A percentile compares a stretch with the other conserved stretches of the same genome.
phyloP scores from a whole-genome alignment of 1,140 invertebrate genomes.

The Drosophila tropicalis region DNA sequence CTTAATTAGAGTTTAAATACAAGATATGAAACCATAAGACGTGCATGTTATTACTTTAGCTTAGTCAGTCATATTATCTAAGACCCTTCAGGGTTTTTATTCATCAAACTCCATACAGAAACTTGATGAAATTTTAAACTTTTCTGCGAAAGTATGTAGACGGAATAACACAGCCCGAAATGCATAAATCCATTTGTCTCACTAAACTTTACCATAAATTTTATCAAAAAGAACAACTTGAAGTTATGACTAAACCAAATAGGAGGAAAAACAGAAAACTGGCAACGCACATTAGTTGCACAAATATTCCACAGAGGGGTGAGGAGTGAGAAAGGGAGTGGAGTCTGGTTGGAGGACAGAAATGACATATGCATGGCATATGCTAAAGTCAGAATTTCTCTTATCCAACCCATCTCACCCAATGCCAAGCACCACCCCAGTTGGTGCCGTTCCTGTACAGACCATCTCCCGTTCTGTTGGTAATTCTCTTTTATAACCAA shows the following conservation, averaged over 20 bases:
- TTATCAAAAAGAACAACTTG: slow-evolving; percentile 14
- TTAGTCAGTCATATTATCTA: too few species aligned
- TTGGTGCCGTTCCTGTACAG: not conserved
- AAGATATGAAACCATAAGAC: too few species aligned
- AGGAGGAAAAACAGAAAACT: slow-evolving; percentile 18
- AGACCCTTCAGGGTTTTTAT: too few species aligned
- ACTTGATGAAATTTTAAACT: not conserved
- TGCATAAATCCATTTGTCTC: slow-evolving; percentile 7
- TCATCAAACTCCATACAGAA: not conserved
- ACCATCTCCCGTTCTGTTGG: not conserved
- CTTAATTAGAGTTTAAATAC: too few species aligned
- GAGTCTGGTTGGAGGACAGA: slow-evolving; percentile 16
- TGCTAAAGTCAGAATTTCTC: slow-evolving; percentile 34
- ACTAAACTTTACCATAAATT: slow-evolving; percentile 19
- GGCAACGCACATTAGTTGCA: slow-evolving; percentile 17
- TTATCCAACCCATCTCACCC: not conserved
- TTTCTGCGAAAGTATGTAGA: not conserved
- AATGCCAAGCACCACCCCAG: not conserved
- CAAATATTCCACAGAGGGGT: not conserved
- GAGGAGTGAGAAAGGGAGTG: not conserved
- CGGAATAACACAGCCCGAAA: not conserved
- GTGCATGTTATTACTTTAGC: too few species aligned
- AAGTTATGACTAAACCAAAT: slow-evolving; percentile 22
- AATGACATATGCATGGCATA: slow-evolving; percentile 48
- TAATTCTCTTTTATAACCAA: slow-evolving; percentile 9